These are phyloP conservation scores for Molossus molossus DNA, from an alignment of 2,797 vertebrate genomes.

Conservation along the genomic window DNA sequence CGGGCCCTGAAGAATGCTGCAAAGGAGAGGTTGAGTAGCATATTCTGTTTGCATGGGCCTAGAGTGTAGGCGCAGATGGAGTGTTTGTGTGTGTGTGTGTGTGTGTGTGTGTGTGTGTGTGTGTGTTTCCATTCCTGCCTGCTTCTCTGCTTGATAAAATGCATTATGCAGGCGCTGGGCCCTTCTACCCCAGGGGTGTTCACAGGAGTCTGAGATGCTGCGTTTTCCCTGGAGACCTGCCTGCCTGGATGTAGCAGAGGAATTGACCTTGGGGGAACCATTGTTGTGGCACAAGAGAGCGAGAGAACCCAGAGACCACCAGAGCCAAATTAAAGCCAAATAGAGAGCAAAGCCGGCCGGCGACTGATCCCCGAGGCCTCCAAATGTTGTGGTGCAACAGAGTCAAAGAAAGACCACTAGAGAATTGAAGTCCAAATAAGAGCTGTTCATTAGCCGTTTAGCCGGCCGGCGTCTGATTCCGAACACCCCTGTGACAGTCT, in stretches of 20 bases:
- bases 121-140: slow-evolving; percentile 66
- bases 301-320: too few species aligned
- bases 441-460: too few species aligned
- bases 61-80: slow-evolving; percentile 78
- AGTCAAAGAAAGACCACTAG: too few species aligned
- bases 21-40: slow-evolving; percentile 85
- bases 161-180: slow-evolving; percentile 61
- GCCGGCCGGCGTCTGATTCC: too few species aligned
- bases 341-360: too few species aligned
- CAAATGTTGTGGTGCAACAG: too few species aligned
- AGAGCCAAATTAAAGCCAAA: too few species aligned
- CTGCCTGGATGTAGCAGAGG: not conserved
- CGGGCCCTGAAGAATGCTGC: slow-evolving; percentile 81
- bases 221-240: not conserved
- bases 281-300: too few species aligned
- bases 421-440: too few species aligned
- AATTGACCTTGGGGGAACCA: not conserved
- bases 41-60: slow-evolving; percentile 84
- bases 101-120: too few species aligned
- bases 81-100: not conserved
- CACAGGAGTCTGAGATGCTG: not conserved
- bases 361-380: too few species aligned
- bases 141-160: slow-evolving; percentile 77
- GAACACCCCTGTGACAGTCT: too few species aligned
- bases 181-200: not conserved